Conservation (phyloP, 2,888 invertebrate species). For the Apoda limacodes region DNA sequence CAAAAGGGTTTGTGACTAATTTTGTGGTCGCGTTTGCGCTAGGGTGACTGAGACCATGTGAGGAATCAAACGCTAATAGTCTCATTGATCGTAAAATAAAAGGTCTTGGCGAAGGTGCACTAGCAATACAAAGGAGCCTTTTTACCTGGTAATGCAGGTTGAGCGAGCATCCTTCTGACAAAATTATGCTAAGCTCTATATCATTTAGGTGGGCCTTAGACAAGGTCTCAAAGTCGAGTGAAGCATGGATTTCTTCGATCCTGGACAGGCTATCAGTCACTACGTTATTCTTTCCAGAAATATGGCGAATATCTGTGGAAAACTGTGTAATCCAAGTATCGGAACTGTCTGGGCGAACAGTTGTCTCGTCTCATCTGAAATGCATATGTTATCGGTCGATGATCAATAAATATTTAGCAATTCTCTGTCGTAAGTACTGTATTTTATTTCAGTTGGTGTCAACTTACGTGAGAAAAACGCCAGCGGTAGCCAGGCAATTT, state of each 20-base stretch:
- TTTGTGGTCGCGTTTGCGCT: conserved; percentile 14
- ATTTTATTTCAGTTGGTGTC: conserved; percentile 21
- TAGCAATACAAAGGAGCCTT: conserved; percentile 20
- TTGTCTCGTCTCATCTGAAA: conserved; percentile 27
- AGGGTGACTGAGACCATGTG: conserved; percentile 22
- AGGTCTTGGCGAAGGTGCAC: conserved; percentile 15
- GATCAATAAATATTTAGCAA: conserved; percentile 25
- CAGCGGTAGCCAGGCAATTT: conserved; percentile 14
- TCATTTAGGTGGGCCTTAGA: too few species aligned
- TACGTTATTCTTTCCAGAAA: conserved; percentile 6
- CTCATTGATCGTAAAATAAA: conserved; percentile 15
- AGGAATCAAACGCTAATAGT: conserved; percentile 16
- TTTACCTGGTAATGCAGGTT: too few species aligned
- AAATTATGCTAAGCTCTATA: too few species aligned
- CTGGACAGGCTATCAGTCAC: conserved; percentile 20
- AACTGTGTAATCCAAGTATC: conserved; percentile 23
- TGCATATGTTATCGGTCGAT: conserved; percentile 24
- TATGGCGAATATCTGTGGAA: conserved; percentile 3
- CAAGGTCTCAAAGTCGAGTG: too few species aligned
- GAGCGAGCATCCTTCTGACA: too few species aligned
- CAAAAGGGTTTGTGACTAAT: conserved; percentile 26
- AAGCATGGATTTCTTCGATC: conserved; percentile 10
- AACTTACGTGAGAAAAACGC: conserved; percentile 19
- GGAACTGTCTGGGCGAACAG: conserved; percentile 26
- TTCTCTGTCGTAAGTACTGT: conserved; percentile 35